Evolutionary conservation across 2,888 invertebrate genomes (phyloP).

Genomic region (Aricia artaxerxes): DNA sequence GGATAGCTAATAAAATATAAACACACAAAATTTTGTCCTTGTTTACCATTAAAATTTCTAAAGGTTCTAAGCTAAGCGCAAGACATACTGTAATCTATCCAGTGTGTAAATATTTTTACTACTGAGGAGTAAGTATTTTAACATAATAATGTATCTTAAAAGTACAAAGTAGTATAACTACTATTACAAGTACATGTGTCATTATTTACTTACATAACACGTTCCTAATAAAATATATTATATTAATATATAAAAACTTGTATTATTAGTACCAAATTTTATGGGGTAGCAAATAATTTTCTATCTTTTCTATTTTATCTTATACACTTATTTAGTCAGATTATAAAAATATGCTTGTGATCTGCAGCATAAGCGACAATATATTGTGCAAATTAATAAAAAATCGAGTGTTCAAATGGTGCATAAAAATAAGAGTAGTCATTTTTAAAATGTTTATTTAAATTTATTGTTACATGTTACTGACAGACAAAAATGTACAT

Average conservation of each 20-base stretch:
- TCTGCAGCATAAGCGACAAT: not conserved
- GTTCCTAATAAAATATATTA: conserved; percentile 17
- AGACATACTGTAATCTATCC: too few species aligned
- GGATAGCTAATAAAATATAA: too few species aligned
- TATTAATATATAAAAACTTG: not conserved
- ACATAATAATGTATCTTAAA: not conserved
- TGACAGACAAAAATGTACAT: not conserved
- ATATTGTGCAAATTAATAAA: not conserved
- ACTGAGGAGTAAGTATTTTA: not conserved
- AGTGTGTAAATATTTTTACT: too few species aligned
- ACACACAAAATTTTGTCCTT: not conserved
- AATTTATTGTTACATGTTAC: not conserved
- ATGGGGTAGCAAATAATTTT: not conserved
- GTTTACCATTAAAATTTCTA: not conserved
- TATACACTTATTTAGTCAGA: not conserved
- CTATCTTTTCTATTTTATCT: too few species aligned
- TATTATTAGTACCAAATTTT: not conserved
- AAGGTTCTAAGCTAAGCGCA: too few species aligned
- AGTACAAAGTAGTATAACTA: conserved; percentile 3
- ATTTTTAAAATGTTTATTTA: conserved; percentile 2
- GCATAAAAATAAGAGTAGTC: not conserved
- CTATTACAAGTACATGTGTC: not conserved
- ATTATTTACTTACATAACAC: not conserved
- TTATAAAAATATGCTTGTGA: not conserved
- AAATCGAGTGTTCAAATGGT: not conserved